These are phyloP conservation scores for Macroramphosus scolopax DNA, from an alignment of 2,797 vertebrate species.

Conservation along the genomic window DNA sequence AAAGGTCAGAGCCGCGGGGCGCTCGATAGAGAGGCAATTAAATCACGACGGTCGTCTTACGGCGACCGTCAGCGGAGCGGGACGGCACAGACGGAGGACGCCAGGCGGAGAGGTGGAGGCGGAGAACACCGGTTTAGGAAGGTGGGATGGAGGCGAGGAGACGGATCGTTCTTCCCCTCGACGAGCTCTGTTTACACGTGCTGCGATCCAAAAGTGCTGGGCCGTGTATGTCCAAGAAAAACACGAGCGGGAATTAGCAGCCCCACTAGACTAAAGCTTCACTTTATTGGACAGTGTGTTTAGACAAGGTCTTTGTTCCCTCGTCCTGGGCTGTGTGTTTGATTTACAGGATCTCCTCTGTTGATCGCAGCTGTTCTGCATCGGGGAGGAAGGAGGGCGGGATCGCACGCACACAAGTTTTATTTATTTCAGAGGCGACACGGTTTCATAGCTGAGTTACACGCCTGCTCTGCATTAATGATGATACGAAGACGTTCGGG, in stretches of 20 bases:
- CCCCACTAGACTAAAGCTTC: slow-evolving; percentile 48
- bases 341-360: slow-evolving; percentile 45
- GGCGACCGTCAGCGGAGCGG: slow-evolving; percentile 34
- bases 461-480: slow-evolving; percentile 2
- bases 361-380: slow-evolving; percentile 39
- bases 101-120: slow-evolving; percentile 3
- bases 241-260: slow-evolving; percentile 48
- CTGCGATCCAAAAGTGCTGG: slow-evolving; percentile 28
- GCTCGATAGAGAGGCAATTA: slow-evolving; percentile 47
- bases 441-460: slow-evolving; percentile 21
- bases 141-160: too few species aligned
- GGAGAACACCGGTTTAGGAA: too few species aligned
- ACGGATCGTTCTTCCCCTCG: too few species aligned
- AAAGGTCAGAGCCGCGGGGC: slow-evolving; percentile 42
- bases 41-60: slow-evolving; percentile 57
- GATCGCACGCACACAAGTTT: slow-evolving; percentile 6
- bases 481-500: slow-evolving; percentile 4
- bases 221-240: slow-evolving; percentile 43
- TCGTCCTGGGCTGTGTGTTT: slow-evolving; percentile 32
- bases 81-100: slow-evolving; percentile 16
- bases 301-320: slow-evolving; percentile 52
- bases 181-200: too few species aligned
- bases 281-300: slow-evolving; percentile 59
- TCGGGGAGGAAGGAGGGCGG: slow-evolving; percentile 3
- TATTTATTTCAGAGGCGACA: slow-evolving; percentile 5